Percentiles rank a stretch among this genome's conserved stretches.
Evolutionary conservation across 2,113 vertebrate genomes (phyloP).

Genomic region (Symphodus melops): DNA sequence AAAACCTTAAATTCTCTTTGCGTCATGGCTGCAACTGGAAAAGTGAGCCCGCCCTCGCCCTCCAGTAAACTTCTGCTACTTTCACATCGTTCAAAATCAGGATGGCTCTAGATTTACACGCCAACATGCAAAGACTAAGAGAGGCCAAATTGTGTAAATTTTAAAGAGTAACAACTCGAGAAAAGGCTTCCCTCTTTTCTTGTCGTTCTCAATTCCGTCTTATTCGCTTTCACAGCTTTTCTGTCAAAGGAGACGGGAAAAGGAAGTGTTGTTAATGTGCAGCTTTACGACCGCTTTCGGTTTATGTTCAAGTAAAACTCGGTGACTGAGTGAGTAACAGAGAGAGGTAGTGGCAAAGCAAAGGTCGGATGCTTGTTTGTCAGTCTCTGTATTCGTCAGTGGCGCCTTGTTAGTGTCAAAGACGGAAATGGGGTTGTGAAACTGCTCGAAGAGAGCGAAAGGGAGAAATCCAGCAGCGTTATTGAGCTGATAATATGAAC

Average conservation of each 20-base stretch:
- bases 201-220: neutral
- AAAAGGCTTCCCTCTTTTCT: neutral
- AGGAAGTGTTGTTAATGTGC: constrained; percentile 26
- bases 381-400: constrained; percentile 2
- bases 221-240: neutral
- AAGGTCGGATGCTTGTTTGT: constrained; percentile 23
- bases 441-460: neutral
- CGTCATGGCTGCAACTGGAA: too few species aligned
- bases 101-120: neutral
- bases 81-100: too few species aligned
- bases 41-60: too few species aligned
- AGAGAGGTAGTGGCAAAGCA: neutral
- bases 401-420: neutral
- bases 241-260: neutral
- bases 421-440: constrained; percentile 21
- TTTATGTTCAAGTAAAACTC: neutral
- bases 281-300: neutral
- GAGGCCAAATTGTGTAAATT: too few species aligned
- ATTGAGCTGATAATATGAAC: neutral
- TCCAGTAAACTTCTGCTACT: too few species aligned
- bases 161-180: too few species aligned
- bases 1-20: too few species aligned
- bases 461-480: constrained; percentile 1
- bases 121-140: too few species aligned
- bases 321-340: too few species aligned